Percentiles rank a stretch among this genome's conserved stretches.
phyloP scores from a whole-genome alignment of 2,797 vertebrate genomes.

The Tokudaia muenninki region DNA sequence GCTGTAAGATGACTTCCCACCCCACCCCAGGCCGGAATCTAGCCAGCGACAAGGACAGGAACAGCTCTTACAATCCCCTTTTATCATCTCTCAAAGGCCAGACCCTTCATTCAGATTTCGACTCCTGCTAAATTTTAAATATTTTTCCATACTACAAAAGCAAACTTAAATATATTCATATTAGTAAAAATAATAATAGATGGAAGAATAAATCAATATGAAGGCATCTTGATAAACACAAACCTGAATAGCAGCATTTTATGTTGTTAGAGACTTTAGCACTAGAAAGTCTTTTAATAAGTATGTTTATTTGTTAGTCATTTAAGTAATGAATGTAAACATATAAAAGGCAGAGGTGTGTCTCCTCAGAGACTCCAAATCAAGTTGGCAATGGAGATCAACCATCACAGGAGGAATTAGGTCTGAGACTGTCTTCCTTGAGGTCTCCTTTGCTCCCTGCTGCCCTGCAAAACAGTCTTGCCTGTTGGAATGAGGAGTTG shows the following conservation, averaged over 20 bases:
- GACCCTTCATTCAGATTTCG: background rate
- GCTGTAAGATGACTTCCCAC: background rate
- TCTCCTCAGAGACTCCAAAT: background rate
- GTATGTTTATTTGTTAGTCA: slow-evolving; percentile 19
- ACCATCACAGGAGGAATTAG: background rate
- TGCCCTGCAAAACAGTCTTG: background rate
- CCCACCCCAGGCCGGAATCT: background rate
- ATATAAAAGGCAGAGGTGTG: background rate
- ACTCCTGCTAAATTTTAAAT: background rate
- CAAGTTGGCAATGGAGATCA: background rate
- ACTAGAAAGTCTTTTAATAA: background rate
- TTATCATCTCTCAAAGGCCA: background rate
- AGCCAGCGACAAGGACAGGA: background rate
- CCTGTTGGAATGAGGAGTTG: background rate
- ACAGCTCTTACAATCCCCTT: background rate
- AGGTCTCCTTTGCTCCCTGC: background rate
- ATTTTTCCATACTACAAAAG: background rate
- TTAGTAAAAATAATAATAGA: background rate
- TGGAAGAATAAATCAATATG: background rate
- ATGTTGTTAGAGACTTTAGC: background rate
- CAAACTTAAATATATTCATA: background rate
- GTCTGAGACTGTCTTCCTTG: background rate
- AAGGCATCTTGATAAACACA: background rate
- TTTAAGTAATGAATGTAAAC: background rate
- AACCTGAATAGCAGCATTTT: background rate